Conservation (phyloP, 2,797 vertebrate species). For the Saxicola maurus region DNA sequence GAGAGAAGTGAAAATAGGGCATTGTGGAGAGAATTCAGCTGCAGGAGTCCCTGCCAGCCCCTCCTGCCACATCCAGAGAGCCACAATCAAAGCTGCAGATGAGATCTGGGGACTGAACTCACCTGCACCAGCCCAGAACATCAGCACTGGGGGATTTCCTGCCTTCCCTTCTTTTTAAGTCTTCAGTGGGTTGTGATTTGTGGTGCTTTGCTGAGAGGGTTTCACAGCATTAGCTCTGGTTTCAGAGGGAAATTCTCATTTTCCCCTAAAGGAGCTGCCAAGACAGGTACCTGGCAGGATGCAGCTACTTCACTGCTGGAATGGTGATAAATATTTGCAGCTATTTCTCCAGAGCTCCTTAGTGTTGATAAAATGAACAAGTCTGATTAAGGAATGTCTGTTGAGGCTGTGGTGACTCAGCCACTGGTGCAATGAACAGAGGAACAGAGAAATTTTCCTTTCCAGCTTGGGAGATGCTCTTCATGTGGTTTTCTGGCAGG, state of each 20-base stretch:
- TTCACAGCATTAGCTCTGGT: not conserved
- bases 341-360: not conserved
- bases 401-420: constrained; percentile 7
- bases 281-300: not conserved
- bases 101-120: not conserved
- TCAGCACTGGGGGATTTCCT: not conserved
- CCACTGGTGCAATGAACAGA: not conserved
- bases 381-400: constrained; percentile 15
- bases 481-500: not conserved
- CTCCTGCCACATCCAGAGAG: accelerated
- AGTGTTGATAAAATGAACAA: constrained; percentile 19
- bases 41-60: not conserved
- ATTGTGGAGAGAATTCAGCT: not conserved
- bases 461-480: not conserved
- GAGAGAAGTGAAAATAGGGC: not conserved
- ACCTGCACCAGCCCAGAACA: not conserved
- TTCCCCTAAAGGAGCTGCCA: not conserved
- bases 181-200: not conserved
- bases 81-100: not conserved
- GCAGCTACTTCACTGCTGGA: not conserved
- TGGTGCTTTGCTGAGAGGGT: not conserved
- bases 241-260: not conserved
- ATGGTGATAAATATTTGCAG: constrained; percentile 10
- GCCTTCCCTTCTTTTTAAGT: not conserved
- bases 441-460: not conserved